These are phyloP conservation scores for Scortum barcoo DNA, from an alignment of 2,113 vertebrate genomes.

Conservation along the genomic window DNA sequence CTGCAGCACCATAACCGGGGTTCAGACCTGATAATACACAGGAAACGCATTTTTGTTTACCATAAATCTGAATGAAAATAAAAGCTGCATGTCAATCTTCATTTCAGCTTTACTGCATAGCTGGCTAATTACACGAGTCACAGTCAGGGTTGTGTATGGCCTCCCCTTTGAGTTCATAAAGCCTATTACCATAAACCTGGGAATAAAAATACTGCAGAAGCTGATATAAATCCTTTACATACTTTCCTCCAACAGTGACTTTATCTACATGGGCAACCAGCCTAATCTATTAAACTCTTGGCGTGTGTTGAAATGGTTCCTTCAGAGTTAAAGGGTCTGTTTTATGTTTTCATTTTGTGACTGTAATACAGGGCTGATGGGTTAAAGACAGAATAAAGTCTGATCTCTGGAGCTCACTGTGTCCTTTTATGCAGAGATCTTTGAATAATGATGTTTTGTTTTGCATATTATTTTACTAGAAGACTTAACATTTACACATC, in stretches of 20 bases:
- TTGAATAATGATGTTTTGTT: background rate
- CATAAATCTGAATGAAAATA: background rate
- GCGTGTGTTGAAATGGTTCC: background rate
- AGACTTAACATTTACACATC: background rate
- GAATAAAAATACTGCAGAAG: background rate
- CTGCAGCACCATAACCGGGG: background rate
- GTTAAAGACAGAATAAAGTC: background rate
- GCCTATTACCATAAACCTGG: conserved; percentile 18
- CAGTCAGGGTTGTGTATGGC: background rate
- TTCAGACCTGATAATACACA: background rate
- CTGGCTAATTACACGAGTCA: background rate
- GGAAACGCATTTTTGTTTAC: background rate
- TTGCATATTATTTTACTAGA: background rate
- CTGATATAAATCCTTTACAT: conserved; percentile 4
- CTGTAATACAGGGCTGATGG: background rate
- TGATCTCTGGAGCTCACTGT: background rate
- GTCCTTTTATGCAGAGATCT: background rate
- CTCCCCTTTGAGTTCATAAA: background rate
- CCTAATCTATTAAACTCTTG: background rate
- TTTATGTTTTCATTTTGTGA: background rate
- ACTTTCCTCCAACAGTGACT: background rate
- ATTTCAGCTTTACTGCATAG: background rate
- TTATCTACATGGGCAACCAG: too few species aligned
- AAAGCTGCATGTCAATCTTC: background rate
- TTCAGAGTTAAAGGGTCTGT: background rate